Conservation (phyloP, 2,888 invertebrate genomes). For the Neoaliturus tenellus region DNA sequence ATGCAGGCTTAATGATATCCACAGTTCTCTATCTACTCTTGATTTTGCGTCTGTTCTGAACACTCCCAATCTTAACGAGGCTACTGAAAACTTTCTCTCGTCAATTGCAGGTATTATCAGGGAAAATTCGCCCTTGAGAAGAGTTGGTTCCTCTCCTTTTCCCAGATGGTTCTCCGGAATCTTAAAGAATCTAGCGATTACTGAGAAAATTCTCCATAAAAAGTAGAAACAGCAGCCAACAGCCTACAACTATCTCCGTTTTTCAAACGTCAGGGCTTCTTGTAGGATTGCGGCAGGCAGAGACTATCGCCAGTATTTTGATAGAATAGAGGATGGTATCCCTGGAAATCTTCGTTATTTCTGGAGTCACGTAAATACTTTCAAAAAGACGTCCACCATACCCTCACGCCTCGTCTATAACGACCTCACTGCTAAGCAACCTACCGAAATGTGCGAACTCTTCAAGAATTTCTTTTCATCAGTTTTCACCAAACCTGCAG, state of each 20-base stretch:
- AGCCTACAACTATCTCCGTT: background rate
- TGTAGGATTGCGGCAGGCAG: background rate
- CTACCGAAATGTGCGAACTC: background rate
- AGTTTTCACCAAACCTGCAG: background rate
- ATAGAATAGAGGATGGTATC: background rate
- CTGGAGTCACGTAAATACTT: background rate
- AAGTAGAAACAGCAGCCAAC: background rate
- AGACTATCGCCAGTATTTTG: background rate
- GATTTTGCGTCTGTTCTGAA: background rate
- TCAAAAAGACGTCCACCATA: background rate
- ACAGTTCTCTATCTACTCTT: background rate
- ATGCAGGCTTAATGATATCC: background rate
- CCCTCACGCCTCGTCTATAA: background rate
- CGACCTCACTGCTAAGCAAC: background rate
- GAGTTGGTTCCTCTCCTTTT: background rate
- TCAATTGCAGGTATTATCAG: background rate
- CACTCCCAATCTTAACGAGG: background rate
- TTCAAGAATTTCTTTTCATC: background rate
- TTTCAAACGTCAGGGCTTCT: background rate
- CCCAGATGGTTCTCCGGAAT: slow-evolving; percentile 4
- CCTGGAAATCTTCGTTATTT: background rate
- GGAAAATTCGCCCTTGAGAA: background rate
- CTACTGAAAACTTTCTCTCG: background rate
- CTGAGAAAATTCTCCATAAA: background rate
- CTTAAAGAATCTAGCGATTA: background rate